A percentile compares a stretch with the other conserved stretches of the same genome.
Conservation (phyloP, 2,113 vertebrate genomes). For the Odontesthes bonariensis region DNA sequence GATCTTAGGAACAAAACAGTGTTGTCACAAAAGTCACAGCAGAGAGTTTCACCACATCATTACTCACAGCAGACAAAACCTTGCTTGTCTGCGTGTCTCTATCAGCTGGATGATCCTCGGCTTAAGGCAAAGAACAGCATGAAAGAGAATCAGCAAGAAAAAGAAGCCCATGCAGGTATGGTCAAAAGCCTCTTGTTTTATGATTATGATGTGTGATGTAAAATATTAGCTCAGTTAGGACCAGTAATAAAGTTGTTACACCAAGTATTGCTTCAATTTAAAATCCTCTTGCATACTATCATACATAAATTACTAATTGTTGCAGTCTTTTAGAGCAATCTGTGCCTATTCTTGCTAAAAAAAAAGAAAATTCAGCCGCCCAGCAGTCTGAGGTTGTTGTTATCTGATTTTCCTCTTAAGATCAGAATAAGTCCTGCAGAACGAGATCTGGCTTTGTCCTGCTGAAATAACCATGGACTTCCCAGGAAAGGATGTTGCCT, state of each 20-base stretch:
- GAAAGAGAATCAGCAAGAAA: slow-evolving; percentile 33
- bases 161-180: neutral
- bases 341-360: too few relatives aligned
- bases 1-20: slow-evolving; percentile 3
- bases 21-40: slow-evolving; percentile 8
- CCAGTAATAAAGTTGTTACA: neutral
- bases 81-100: slow-evolving; percentile 43
- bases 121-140: slow-evolving; percentile 55
- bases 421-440: too few relatives aligned
- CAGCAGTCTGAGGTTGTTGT: too few relatives aligned
- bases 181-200: neutral
- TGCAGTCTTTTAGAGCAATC: too few relatives aligned
- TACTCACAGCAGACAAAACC: slow-evolving; percentile 79
- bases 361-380: too few relatives aligned
- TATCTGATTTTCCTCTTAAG: too few relatives aligned
- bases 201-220: neutral
- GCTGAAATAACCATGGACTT: too few relatives aligned
- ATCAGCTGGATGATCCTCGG: slow-evolving; percentile 59
- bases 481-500: too few relatives aligned
- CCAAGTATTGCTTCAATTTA: too few relatives aligned
- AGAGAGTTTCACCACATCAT: slow-evolving; percentile 1
- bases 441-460: too few relatives aligned
- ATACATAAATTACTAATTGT: too few relatives aligned
- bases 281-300: too few relatives aligned
- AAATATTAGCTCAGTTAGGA: neutral